These are phyloP conservation scores for Triplophysa tibetana DNA, from an alignment of 2,113 vertebrate species.

Conservation along the genomic window DNA sequence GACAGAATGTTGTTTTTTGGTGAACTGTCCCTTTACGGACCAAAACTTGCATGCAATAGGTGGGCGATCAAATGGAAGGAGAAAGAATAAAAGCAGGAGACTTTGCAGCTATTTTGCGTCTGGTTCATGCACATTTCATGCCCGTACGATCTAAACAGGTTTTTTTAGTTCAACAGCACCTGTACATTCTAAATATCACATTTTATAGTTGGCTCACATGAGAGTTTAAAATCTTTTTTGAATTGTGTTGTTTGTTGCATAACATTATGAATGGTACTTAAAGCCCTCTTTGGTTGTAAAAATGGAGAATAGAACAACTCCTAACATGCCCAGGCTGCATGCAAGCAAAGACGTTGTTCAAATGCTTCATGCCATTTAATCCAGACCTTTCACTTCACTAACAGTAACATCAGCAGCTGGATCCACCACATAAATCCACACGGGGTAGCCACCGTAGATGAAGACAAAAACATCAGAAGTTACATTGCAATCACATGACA, in stretches of 20 bases:
- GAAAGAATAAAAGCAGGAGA: too few relatives aligned
- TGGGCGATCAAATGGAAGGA: too few relatives aligned
- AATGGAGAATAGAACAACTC: not conserved
- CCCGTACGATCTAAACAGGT: not conserved
- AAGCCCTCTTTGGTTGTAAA: not conserved
- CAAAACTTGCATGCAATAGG: too few relatives aligned
- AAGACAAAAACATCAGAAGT: slow-evolving; percentile 38
- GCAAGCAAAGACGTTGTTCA: slow-evolving; percentile 5
- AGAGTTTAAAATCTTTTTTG: not conserved
- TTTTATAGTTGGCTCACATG: not conserved
- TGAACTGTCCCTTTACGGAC: too few relatives aligned
- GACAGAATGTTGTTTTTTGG: too few relatives aligned
- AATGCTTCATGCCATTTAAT: slow-evolving; percentile 43
- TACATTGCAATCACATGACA: not conserved
- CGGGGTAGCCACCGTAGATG: slow-evolving; percentile 25
- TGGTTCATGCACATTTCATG: not conserved
- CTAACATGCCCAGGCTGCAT: not conserved
- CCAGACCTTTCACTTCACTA: slow-evolving; percentile 48
- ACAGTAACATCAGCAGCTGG: slow-evolving; percentile 57
- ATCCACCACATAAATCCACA: slow-evolving; percentile 62
- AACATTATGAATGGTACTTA: not conserved
- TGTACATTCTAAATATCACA: not conserved
- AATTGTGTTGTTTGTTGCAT: slow-evolving; percentile 1
- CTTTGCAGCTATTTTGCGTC: not conserved
- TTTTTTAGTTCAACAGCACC: not conserved